Base-by-base conservation (phyloP, 1,140 invertebrate species). In the Littorina saxatilis region DNA sequence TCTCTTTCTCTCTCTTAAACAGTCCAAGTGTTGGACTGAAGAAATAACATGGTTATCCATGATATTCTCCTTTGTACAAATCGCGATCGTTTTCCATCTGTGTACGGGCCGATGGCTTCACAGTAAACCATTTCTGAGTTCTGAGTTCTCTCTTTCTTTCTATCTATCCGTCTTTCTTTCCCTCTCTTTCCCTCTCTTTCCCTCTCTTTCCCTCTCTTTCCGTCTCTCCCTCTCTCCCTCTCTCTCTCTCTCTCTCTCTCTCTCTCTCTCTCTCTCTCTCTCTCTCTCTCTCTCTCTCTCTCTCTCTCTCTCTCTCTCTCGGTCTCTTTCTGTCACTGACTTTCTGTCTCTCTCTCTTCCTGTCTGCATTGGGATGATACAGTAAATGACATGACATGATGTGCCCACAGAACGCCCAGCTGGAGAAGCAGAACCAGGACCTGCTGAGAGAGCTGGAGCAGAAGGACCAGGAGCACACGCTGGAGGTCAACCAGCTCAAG, bases 361-460 rank as follows among this genome's bases (percentile, higher is more conserved):
- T 63, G n/a, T 63, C 32, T 13, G 13, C n/a, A 27, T 58, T 20
- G 17, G 13, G 17, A 55, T 82, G 55, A 20, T 29, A n/a, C n/a
- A n/a, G n/a, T n/a, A n/a, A n/a, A n/a, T n/a, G n/a, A n/a, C n/a
- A n/a, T n/a, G n/a, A n/a, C n/a, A n/a, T n/a, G n/a, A n/a, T 40
- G 73, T 74, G 43, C 29, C 80, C 84, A 61, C 82, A 93, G 92
- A 94, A 94, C 83, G 90, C 92, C 63, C 88, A 92, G 58, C 86
- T 94, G n/a, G 93, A 94, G 85, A 92, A 91, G 83, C 91, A 93
- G 82, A 89, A 92, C 79, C 90, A 92, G 79, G 92, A 93, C 29
- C 81, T 93, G 68, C 86, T 92, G 75, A 88, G 92, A 74, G 92
- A 94, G 84, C 82, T 93, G 47, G 93, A 94, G 80, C 90, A 92